Base-by-base conservation (phyloP, 2,888 invertebrate species). In the Plebejus argus region DNA sequence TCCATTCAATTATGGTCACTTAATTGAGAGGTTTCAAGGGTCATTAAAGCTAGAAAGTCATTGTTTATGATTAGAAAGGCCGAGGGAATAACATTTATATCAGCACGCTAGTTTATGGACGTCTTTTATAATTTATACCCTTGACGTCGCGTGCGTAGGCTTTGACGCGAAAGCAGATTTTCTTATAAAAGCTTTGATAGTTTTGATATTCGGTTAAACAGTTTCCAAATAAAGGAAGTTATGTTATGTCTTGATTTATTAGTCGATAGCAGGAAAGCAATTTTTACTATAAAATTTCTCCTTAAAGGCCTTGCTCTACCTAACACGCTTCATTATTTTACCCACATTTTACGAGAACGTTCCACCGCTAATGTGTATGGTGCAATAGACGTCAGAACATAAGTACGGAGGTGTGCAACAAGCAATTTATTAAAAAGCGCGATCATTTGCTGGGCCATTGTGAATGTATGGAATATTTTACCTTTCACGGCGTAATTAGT, bases 1-100 rank as follows among this genome's bases (percentile, higher is more conserved):
- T 81, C 81, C 81, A 71, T 84, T 84, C 88, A 86, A 88, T 89
- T 88, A 87, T 82, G 82, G 82, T 70, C 82, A 81, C 79, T 86
- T 88, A 89, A 89, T 89, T 86, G 85, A 89, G 86, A 87, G 83
- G 83, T 87, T 86, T 86, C 83, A 80, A 82, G 78, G 80, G 79
- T 80, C 81, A 79, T 80, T 78, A 76, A 80, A 81, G 79, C 76
- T 81, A 81, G 83, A 83, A 83, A 82, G 81, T 80, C 79, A 79
- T 78, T 78, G 78, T 82, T 81, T 81, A 81, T 81, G 78, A 78
- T 81, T 81, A 78, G 80, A 81, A 81, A 79, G 79, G 78, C 78
- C 82, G 78, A 72, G 76, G 78, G 58, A 74, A 76, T 76, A 80
- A 79, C 79, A 78, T 79, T 78, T 72, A 77, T 78, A 76, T 79